Evolutionary conservation across 1,140 invertebrate species (phyloP), one percentile per base, ranked within the genome.

Genomic region (Caenorhabditis inopinata): DNA sequence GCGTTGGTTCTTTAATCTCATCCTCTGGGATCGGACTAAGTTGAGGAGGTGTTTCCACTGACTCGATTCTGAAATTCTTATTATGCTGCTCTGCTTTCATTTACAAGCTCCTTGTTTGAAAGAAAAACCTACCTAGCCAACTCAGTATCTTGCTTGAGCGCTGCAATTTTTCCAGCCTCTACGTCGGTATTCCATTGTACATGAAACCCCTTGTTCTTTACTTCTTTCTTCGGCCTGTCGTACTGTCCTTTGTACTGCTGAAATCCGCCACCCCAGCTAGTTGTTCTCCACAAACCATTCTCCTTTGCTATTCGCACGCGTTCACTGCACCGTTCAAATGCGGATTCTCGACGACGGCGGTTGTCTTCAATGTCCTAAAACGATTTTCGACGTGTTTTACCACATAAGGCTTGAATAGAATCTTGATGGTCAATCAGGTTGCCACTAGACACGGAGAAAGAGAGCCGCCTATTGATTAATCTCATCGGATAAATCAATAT

Each of bases 131-230:
- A 75, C 42, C 47, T 75, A 2, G 73, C 42, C 73, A 47, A 27
- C 12, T 53, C 76, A 11, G 12, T 35, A 51, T 45, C 53, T 23
- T 45, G 62, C 6, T 78, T 42, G 35, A 53, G 5, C 9, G 35
- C 21, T 9, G 21, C 38, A 18, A 51, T 1, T 46, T 42, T 62
- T 68, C 76, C 32, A 46, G 49, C 11, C 85, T 92, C 81, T 16
- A 85, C 86, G 80, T 89, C 73, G 88, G 89, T 4, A 58, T 86
- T 80, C 85, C 85, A 86, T 78, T 86, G 83, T 0, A 86, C 85
- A 35, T 79, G 77, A 74, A 82, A 85, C n/a, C 76, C 81, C 18
- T 82, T 74, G 7, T 87, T 80, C 21, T 85, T 84, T 12, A 87
- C 83, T 32, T 74, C 62, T 45, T 82, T 79, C 47, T 82, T 80